Conservation (phyloP, 2,888 invertebrate species). For the Candidula unifasciata region DNA sequence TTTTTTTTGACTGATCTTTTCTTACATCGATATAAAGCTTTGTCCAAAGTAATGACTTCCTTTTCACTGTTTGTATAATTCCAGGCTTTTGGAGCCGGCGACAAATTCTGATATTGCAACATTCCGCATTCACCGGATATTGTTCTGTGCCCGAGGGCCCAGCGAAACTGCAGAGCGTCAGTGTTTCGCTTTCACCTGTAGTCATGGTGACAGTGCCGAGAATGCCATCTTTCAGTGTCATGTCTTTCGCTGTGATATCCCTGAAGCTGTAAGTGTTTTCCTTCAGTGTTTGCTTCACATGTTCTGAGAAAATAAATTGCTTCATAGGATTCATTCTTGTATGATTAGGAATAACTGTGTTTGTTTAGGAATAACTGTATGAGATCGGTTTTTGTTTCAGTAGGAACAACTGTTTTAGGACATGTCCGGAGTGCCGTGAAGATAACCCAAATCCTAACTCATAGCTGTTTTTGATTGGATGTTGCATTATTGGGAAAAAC, state of each 20-base stretch:
- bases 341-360: too few species aligned
- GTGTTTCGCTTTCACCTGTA: slow-evolving; percentile 99
- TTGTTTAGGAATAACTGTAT: too few species aligned
- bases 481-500: too few species aligned
- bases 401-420: too few species aligned
- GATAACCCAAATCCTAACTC: too few species aligned
- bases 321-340: too few species aligned
- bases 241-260: slow-evolving; percentile 95
- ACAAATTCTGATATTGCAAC: slow-evolving; percentile 89
- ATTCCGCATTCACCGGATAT: slow-evolving; percentile 93
- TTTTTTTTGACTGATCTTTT: too few species aligned
- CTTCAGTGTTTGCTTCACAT: neutral
- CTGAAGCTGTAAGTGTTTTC: slow-evolving; percentile 87
- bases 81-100: slow-evolving; percentile 85
- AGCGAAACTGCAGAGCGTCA: slow-evolving; percentile 87
- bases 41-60: neutral
- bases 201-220: slow-evolving; percentile 92
- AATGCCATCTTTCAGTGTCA: slow-evolving; percentile 96
- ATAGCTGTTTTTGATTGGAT: too few species aligned
- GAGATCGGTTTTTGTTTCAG: too few species aligned
- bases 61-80: slow-evolving; percentile 10
- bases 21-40: too few species aligned
- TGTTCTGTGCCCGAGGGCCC: slow-evolving; percentile 95
- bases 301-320: neutral
- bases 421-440: too few species aligned